Conservation (phyloP, 2,113 vertebrate species). For the Pimephales promelas region DNA sequence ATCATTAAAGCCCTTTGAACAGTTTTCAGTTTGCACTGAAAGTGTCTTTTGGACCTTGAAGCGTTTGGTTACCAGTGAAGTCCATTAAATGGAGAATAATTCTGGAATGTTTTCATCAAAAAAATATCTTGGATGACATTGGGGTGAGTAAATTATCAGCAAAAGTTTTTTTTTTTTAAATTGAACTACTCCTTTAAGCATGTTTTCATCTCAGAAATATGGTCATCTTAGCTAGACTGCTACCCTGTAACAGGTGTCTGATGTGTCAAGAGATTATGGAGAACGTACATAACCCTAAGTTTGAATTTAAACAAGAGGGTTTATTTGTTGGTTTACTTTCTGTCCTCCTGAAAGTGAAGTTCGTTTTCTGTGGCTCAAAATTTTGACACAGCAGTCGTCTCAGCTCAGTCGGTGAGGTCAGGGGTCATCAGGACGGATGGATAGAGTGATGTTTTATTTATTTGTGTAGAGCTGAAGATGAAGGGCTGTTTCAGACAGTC, state of each 20-base stretch:
- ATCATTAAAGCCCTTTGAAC: too few species aligned
- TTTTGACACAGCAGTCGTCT: slow-evolving; percentile 69
- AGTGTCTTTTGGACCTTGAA: too few species aligned
- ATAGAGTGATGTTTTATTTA: slow-evolving; percentile 79
- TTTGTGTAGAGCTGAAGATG: slow-evolving; percentile 78
- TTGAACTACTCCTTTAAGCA: not conserved
- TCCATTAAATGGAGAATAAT: too few species aligned
- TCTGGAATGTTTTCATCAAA: too few species aligned
- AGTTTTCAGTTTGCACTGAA: too few species aligned
- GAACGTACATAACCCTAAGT: not conserved
- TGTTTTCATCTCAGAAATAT: not conserved
- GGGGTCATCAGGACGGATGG: slow-evolving; percentile 67
- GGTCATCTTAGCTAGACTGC: not conserved
- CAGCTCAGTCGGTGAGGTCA: slow-evolving; percentile 73
- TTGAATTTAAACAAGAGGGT: not conserved
- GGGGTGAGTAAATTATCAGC: too few species aligned
- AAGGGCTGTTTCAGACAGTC: slow-evolving; percentile 97
- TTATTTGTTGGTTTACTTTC: slow-evolving; percentile 8
- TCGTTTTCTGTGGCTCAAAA: slow-evolving; percentile 21
- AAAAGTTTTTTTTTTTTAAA: too few species aligned
- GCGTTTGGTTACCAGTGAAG: too few species aligned
- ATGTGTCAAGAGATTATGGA: not conserved
- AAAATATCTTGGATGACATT: too few species aligned
- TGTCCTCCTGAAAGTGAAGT: not conserved
- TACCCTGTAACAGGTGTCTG: not conserved